phyloP scores from a whole-genome alignment of 2,797 vertebrate species.

The Danio aesculapii region DNA sequence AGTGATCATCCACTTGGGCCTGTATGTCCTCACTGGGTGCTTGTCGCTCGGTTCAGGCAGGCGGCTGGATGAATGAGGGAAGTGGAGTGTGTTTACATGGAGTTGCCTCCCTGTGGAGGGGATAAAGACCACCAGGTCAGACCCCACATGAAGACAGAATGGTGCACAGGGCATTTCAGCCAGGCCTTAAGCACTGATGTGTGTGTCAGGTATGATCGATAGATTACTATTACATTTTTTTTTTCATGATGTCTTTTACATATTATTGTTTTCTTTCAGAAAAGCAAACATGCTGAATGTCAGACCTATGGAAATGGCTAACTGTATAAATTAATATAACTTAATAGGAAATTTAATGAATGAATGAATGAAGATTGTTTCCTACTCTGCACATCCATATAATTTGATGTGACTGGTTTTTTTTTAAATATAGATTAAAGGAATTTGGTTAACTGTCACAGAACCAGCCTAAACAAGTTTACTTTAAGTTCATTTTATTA shows the following conservation, averaged over 20 bases:
- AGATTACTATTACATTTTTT: background rate
- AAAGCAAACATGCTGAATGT: background rate
- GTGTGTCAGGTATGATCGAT: background rate
- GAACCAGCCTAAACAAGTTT: no score
- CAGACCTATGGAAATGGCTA: no score
- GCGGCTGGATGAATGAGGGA: conserved; percentile 39
- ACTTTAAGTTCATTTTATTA: no score
- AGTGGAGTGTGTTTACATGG: conserved; percentile 60
- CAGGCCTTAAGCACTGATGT: conserved; percentile 1
- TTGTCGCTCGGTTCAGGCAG: background rate
- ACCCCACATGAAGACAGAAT: conserved; percentile 62
- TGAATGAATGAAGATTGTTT: no score
- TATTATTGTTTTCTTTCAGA: background rate
- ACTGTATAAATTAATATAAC: no score
- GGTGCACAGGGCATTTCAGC: conserved; percentile 67
- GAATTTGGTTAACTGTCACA: no score
- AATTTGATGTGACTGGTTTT: no score
- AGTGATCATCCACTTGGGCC: conserved; percentile 15
- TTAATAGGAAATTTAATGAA: no score
- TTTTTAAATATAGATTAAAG: no score
- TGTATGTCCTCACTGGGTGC: conserved; percentile 32
- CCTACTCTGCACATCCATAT: no score
- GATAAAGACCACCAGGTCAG: conserved; percentile 61
- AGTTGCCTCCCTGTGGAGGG: conserved; percentile 57
- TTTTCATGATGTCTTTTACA: background rate